phyloP scores from a whole-genome alignment of 2,888 invertebrate species.

The Eurytoma californica region DNA sequence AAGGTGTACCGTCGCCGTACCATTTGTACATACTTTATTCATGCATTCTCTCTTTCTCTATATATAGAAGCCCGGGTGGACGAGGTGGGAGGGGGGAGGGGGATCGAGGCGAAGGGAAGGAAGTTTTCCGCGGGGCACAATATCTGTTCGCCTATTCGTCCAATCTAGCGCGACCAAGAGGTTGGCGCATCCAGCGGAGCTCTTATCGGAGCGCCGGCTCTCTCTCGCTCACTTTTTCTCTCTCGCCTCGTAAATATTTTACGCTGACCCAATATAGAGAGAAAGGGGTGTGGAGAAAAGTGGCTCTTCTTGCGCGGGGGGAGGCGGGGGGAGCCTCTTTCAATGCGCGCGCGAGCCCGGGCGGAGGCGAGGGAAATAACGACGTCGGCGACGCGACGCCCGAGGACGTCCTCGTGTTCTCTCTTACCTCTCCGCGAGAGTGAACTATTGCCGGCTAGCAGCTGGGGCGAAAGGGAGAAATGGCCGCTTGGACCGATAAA shows the following conservation, averaged over 20 bases:
- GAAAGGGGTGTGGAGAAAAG: constrained; percentile 39
- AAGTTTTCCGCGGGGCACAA: constrained; percentile 28
- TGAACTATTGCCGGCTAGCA: background rate
- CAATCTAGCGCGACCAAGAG: constrained; percentile 16
- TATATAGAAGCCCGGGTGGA: background rate
- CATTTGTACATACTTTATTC: constrained; percentile 21
- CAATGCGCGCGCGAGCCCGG: background rate
- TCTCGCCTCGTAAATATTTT: constrained; percentile 32
- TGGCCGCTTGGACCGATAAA: too few relatives aligned
- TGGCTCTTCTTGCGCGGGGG: background rate
- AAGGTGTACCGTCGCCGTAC: constrained; percentile 1
- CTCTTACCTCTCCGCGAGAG: background rate
- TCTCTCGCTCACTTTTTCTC: constrained; percentile 1
- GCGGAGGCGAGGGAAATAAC: background rate
- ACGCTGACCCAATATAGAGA: constrained; percentile 37
- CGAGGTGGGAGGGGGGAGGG: background rate
- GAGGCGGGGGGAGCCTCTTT: background rate
- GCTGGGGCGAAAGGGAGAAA: too few relatives aligned
- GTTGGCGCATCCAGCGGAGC: background rate
- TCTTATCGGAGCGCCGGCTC: background rate
- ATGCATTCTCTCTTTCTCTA: constrained; percentile 1
- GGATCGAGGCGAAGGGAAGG: background rate
- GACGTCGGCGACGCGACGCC: constrained; percentile 1
- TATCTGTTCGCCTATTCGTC: constrained; percentile 28
- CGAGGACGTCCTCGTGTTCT: constrained; percentile 8